Evolutionary conservation across 2,888 invertebrate genomes (phyloP).

Genomic region (Nomada goodeniana): DNA sequence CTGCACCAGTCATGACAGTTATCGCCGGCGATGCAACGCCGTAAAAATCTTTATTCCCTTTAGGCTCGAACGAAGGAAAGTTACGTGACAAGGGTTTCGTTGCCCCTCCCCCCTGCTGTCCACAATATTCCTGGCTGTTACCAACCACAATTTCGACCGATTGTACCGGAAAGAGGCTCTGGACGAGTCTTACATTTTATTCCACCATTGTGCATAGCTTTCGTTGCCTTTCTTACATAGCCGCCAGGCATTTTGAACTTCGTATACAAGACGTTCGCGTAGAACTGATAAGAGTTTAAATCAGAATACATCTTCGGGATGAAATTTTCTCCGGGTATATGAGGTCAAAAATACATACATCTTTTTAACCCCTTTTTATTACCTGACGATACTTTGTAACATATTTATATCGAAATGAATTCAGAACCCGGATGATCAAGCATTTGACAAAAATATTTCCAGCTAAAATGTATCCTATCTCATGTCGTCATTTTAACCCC

Average conservation of each 20-base stretch:
- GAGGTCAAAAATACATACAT: no score
- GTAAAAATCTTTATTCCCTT: slow-evolving; percentile 53
- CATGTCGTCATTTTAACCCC: no score
- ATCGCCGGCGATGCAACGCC: slow-evolving; percentile 42
- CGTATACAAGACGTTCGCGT: neutral
- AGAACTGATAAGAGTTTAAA: neutral
- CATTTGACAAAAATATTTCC: no score
- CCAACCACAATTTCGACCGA: slow-evolving; percentile 23
- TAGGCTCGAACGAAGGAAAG: slow-evolving; percentile 34
- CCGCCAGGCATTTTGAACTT: neutral
- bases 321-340: neutral
- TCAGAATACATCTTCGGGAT: no score
- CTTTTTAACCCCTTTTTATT: no score
- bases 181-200: neutral
- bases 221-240: neutral
- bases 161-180: slow-evolving; percentile 19
- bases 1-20: slow-evolving; percentile 35
- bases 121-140: neutral
- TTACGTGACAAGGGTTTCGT: slow-evolving; percentile 55
- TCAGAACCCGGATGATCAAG: no score
- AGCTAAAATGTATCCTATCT: no score
- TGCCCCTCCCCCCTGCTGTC: neutral
- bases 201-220: neutral
- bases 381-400: no score
- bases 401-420: no score